Evolutionary conservation across 2,888 invertebrate genomes (phyloP).

Genomic region (Catocala nupta): DNA sequence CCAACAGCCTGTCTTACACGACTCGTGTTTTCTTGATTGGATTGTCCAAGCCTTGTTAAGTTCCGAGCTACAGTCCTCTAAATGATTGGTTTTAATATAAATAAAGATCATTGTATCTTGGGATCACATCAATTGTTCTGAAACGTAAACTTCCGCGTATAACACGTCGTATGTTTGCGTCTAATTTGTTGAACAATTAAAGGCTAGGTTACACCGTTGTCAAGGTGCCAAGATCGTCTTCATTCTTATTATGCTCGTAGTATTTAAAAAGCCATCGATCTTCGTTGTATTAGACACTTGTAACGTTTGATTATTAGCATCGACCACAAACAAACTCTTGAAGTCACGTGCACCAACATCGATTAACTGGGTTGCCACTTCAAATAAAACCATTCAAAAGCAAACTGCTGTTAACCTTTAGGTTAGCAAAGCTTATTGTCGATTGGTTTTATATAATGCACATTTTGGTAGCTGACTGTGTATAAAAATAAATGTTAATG

Average conservation of each 20-base stretch:
- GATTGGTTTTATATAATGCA: no score
- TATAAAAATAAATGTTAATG: neutral
- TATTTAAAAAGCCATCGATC: slow-evolving; percentile 26
- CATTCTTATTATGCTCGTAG: slow-evolving; percentile 17
- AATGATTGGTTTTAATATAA: slow-evolving; percentile 27
- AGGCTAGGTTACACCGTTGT: slow-evolving; percentile 36
- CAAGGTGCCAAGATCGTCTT: slow-evolving; percentile 29
- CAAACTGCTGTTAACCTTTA: slow-evolving; percentile 11
- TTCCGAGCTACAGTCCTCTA: slow-evolving; percentile 20
- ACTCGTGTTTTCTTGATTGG: neutral
- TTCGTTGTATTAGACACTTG: slow-evolving; percentile 13
- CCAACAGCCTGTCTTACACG: neutral
- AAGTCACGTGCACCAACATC: slow-evolving; percentile 47
- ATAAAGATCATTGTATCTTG: slow-evolving; percentile 32
- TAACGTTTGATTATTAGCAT: slow-evolving; percentile 8
- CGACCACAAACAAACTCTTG: slow-evolving; percentile 39
- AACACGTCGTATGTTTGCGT: slow-evolving; percentile 22
- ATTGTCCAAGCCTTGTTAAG: slow-evolving; percentile 9
- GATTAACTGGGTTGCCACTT: slow-evolving; percentile 45
- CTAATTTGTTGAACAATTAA: slow-evolving; percentile 36
- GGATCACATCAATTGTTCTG: slow-evolving; percentile 37
- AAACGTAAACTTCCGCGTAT: slow-evolving; percentile 48
- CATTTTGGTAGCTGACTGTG: no score
- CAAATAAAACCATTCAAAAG: slow-evolving; percentile 40
- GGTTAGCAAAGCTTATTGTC: neutral